These are phyloP conservation scores for Meteorus sp. DNA, from an alignment of 1,140 invertebrate genomes.

Conservation along the genomic window DNA sequence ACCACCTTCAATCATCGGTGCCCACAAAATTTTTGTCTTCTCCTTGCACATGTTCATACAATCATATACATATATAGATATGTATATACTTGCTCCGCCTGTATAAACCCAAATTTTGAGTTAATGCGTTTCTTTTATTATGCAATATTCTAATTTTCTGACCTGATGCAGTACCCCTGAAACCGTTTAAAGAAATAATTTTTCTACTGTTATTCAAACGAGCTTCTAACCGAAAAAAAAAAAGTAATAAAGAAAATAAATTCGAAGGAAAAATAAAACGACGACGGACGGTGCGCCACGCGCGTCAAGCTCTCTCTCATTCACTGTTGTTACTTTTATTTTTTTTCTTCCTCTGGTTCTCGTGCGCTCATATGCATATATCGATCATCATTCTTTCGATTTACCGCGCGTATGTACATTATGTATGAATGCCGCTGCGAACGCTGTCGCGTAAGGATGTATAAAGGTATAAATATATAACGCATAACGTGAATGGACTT, in stretches of 20 bases:
- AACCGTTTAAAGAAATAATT: conserved; percentile 28
- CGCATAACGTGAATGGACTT: neutral
- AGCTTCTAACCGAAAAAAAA: conserved; percentile 16
- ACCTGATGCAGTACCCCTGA: conserved; percentile 14
- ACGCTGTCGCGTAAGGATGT: neutral
- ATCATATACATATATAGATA: neutral
- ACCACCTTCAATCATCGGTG: conserved; percentile 1
- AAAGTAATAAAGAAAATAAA: neutral
- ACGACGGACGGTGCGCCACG: neutral
- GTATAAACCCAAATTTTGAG: no score
- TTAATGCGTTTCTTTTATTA: conserved; percentile 26
- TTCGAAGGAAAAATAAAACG: neutral
- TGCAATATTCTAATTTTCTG: conserved; percentile 21
- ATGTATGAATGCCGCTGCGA: neutral
- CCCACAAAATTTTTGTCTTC: neutral
- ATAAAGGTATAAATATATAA: no score
- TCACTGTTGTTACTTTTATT: no score
- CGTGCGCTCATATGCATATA: conserved; percentile 22
- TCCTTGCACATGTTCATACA: no score
- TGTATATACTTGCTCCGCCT: conserved; percentile 1
- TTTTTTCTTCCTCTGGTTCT: no score
- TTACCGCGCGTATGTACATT: neutral
- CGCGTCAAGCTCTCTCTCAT: no score
- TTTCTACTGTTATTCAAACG: conserved; percentile 26
- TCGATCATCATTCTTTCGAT: conserved; percentile 28